Evolutionary conservation across 2,113 vertebrate genomes (phyloP).

Genomic region (Ascaphus truei): DNA sequence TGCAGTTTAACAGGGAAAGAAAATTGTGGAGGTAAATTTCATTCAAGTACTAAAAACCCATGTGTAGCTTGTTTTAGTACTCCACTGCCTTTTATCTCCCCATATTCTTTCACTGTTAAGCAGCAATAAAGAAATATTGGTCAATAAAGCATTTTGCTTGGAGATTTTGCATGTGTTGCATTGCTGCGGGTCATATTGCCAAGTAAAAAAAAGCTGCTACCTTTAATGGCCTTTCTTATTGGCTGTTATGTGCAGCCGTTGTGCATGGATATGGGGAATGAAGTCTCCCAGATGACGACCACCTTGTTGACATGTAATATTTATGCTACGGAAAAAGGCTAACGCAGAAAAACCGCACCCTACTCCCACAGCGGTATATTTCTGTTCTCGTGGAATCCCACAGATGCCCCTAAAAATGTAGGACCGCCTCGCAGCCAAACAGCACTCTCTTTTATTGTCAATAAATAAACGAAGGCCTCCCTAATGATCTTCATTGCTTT

Average conservation of each 20-base stretch:
- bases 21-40: constrained; percentile 39
- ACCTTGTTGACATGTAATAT: constrained; percentile 54
- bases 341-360: constrained; percentile 37
- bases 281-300: constrained; percentile 52
- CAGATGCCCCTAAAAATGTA: too few relatives aligned
- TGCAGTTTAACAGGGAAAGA: constrained; percentile 30
- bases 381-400: too few relatives aligned
- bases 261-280: constrained; percentile 43
- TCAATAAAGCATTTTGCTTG: constrained; percentile 44
- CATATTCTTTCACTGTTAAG: constrained; percentile 47
- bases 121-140: constrained; percentile 47
- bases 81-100: constrained; percentile 43
- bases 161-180: constrained; percentile 40
- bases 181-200: constrained; percentile 35
- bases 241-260: constrained; percentile 45
- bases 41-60: constrained; percentile 29
- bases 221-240: constrained; percentile 47
- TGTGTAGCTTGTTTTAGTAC: constrained; percentile 37
- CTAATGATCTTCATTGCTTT: too few relatives aligned
- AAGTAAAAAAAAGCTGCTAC: constrained; percentile 47
- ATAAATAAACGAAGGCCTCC: too few relatives aligned
- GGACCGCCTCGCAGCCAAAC: too few relatives aligned
- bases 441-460: too few relatives aligned
- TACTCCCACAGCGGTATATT: too few relatives aligned
- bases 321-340: constrained; percentile 49